These are phyloP conservation scores for Caenorhabditis sp. DNA, from an alignment of 2,888 invertebrate genomes.

Conservation along the genomic window DNA sequence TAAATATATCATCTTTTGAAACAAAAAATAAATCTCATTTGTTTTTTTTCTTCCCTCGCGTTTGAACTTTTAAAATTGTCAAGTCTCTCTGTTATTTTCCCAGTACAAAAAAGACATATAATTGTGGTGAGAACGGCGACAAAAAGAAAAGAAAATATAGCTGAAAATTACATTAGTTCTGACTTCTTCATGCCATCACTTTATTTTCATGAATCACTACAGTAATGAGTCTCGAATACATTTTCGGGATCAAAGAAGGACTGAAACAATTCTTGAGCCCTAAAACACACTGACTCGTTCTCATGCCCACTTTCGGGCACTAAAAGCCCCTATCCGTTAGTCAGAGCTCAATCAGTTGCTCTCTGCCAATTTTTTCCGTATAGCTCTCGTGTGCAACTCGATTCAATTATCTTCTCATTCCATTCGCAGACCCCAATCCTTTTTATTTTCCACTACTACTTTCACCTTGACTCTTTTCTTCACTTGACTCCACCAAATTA, in stretches of 20 bases:
- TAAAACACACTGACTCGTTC: background rate
- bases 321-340: conserved; percentile 17
- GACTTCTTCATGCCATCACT: conserved; percentile 2
- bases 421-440: conserved; percentile 16
- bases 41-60: conserved; percentile 17
- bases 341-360: conserved; percentile 51
- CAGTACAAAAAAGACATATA: background rate
- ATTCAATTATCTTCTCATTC: conserved; percentile 58
- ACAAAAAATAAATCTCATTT: conserved; percentile 2
- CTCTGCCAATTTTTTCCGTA: conserved; percentile 12
- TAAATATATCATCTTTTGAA: conserved; percentile 27
- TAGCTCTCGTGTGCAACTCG: conserved; percentile 24
- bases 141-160: conserved; percentile 1
- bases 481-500: conserved; percentile 3
- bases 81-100: background rate
- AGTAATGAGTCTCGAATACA: no score
- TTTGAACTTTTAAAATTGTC: background rate
- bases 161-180: conserved; percentile 19
- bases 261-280: background rate
- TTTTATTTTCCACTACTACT: background rate
- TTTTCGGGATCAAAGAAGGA: no score
- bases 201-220: background rate
- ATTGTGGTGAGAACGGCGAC: background rate
- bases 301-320: background rate
- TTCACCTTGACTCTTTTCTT: conserved; percentile 18